Evolutionary conservation across 2,888 invertebrate genomes (phyloP).

Genomic region (Incurvaria masculella): DNA sequence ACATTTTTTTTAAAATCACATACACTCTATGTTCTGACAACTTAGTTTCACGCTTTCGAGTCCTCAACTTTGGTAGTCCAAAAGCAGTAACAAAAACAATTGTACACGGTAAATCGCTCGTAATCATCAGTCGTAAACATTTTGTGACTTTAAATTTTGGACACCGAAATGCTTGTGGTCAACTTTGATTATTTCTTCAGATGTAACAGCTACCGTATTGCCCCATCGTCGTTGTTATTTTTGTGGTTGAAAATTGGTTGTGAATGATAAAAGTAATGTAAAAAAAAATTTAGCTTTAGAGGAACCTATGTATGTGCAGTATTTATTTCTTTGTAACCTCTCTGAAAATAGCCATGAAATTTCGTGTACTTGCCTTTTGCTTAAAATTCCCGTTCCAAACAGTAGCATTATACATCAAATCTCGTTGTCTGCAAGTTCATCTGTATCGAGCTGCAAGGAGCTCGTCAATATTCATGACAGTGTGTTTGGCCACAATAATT

Average conservation of each 20-base stretch:
- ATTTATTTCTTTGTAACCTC: too few species aligned
- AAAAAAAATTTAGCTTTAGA: too few species aligned
- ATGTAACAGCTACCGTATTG: not conserved
- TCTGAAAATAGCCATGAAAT: too few species aligned
- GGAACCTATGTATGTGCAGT: too few species aligned
- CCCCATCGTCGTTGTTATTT: not conserved
- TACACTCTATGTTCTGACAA: too few species aligned
- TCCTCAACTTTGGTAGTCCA: too few species aligned
- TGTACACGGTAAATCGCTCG: too few species aligned
- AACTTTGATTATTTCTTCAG: not conserved
- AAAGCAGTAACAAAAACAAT: too few species aligned
- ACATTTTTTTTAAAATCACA: too few species aligned
- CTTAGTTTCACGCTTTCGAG: too few species aligned
- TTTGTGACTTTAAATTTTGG: not conserved
- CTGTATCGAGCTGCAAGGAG: slow-evolving; percentile 13
- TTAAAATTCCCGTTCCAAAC: not conserved
- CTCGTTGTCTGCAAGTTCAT: not conserved
- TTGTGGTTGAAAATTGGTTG: not conserved
- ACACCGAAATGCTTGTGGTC: not conserved
- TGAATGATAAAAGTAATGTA: too few species aligned
- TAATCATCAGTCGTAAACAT: not conserved
- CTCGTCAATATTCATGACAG: slow-evolving; percentile 38
- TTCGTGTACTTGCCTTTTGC: too few species aligned
- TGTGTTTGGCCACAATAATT: slow-evolving; percentile 41
- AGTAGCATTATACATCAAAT: not conserved